phyloP scores from a whole-genome alignment of 1,140 invertebrate genomes.

The Acyrthosiphon pisum region DNA sequence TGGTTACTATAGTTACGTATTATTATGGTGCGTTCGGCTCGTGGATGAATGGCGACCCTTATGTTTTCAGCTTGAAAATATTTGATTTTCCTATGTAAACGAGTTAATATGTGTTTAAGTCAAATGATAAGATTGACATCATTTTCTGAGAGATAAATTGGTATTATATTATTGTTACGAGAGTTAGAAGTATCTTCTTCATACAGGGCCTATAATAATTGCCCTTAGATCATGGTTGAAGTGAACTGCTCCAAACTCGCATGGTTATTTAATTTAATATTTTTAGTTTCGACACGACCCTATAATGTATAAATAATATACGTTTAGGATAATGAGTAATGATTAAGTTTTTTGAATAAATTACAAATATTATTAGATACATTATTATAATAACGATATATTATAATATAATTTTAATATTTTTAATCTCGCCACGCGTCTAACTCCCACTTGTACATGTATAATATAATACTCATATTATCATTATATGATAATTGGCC shows the following conservation, averaged over 20 bases:
- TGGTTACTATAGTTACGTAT: not conserved
- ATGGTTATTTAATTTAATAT: not conserved
- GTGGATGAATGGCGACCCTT: not conserved
- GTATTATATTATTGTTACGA: not conserved
- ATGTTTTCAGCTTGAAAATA: not conserved
- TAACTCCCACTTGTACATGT: not conserved
- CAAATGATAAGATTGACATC: not conserved
- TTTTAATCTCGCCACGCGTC: not conserved
- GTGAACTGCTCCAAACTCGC: not conserved
- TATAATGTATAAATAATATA: not conserved
- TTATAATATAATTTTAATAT: not conserved
- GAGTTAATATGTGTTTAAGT: not conserved
- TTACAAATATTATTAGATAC: not conserved
- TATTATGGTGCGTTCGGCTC: not conserved
- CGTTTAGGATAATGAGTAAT: not conserved
- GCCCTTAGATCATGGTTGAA: not conserved
- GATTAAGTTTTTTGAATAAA: not conserved
- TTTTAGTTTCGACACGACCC: not conserved
- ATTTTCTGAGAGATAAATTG: not conserved
- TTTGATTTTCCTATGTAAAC: not conserved
- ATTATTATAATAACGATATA: not conserved
- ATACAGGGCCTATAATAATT: not conserved
- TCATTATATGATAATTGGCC: too few species aligned
- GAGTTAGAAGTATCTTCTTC: not conserved
- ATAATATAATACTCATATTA: too few species aligned